Conservation (phyloP, 2,888 invertebrate genomes). For the Acronicta psi region DNA sequence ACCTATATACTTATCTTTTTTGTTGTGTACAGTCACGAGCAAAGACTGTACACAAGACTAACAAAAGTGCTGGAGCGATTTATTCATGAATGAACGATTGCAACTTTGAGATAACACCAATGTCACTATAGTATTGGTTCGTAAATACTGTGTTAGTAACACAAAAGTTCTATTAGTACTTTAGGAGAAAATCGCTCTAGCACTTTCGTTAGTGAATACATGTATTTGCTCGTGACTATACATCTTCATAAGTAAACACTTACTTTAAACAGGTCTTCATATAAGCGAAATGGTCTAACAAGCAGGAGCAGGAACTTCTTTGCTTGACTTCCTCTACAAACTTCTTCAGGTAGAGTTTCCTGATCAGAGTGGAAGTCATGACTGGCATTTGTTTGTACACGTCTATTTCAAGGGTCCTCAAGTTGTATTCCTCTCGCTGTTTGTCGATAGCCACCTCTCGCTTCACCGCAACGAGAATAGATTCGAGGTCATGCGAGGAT, state of each 20-base stretch:
- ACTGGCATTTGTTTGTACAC: slow-evolving; percentile 74
- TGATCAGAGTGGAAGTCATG: slow-evolving; percentile 70
- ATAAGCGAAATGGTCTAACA: slow-evolving; percentile 67
- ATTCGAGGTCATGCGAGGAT: slow-evolving; percentile 67
- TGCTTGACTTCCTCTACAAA: slow-evolving; percentile 47
- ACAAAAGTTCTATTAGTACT: no score
- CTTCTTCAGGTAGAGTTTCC: slow-evolving; percentile 70
- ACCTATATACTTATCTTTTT: no score
- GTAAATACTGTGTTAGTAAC: no score
- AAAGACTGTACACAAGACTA: no score
- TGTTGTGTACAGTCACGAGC: no score
- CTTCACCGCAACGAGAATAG: slow-evolving; percentile 77
- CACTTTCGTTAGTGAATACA: no score
- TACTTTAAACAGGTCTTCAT: slow-evolving; percentile 70
- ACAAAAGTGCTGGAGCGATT: no score
- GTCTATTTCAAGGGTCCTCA: slow-evolving; percentile 61
- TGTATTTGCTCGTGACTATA: no score
- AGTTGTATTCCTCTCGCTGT: slow-evolving; percentile 64
- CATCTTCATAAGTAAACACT: slow-evolving; percentile 31
- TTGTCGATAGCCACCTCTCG: slow-evolving; percentile 75
- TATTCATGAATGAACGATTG: no score
- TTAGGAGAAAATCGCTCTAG: no score
- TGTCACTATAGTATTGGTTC: no score
- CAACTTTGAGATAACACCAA: no score
- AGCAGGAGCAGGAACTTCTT: slow-evolving; percentile 68